Conservation (phyloP, 2,888 invertebrate genomes). For the Scelioninae gen. 2 region DNA sequence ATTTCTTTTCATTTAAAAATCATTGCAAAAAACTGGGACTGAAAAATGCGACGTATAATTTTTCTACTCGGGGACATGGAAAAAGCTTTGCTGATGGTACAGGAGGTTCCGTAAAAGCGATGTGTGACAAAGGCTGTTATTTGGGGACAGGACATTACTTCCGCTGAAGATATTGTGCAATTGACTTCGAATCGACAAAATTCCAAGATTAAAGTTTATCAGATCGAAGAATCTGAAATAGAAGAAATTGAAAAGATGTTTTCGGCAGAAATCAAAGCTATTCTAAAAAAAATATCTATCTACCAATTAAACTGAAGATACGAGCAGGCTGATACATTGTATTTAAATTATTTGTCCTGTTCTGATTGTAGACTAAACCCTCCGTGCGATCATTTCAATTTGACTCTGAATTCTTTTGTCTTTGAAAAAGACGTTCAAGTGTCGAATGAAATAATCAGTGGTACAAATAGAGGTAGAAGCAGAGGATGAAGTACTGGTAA, state of each 20-base stretch:
- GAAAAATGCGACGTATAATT: slow-evolving; percentile 41
- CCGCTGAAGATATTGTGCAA: slow-evolving; percentile 23
- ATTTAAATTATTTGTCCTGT: slow-evolving; percentile 31
- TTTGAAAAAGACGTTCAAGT: no score
- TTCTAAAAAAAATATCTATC: slow-evolving; percentile 22
- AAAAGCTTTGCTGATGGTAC: slow-evolving; percentile 43
- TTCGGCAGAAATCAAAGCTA: slow-evolving; percentile 14
- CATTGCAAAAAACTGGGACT: slow-evolving; percentile 15
- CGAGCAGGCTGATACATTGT: slow-evolving; percentile 13
- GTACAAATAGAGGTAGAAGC: no score
- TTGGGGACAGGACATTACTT: slow-evolving; percentile 2
- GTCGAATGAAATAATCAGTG: no score
- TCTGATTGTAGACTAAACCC: no score
- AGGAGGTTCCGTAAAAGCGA: slow-evolving; percentile 17
- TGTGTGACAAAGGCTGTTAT: slow-evolving; percentile 20
- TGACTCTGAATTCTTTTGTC: no score
- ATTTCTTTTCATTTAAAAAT: slow-evolving; percentile 16
- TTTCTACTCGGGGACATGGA: slow-evolving; percentile 42
- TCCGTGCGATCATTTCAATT: no score
- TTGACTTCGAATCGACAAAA: not conserved
- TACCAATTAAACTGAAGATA: slow-evolving; percentile 27
- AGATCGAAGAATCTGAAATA: slow-evolving; percentile 9
- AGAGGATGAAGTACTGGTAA: no score
- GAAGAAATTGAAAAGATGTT: slow-evolving; percentile 6
- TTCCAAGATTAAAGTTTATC: slow-evolving; percentile 20